Percentiles rank a stretch among this genome's conserved stretches.
These are phyloP conservation scores for Platycnemis pennipes DNA, from an alignment of 2,888 invertebrate genomes.

Conservation along the genomic window DNA sequence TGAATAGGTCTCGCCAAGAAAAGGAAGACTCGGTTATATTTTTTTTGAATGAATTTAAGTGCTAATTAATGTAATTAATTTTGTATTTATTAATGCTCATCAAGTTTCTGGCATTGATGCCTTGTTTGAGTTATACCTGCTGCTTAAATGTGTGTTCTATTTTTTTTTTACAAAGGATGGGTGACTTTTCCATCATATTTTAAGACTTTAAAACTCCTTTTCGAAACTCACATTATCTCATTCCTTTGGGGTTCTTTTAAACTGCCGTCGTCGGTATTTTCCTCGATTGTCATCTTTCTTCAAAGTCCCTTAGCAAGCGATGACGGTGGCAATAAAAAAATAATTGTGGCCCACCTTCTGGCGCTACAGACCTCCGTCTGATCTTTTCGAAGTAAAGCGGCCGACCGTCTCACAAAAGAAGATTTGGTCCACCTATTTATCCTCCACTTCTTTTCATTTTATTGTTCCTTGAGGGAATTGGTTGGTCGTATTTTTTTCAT, in stretches of 20 bases:
- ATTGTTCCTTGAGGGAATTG: background rate
- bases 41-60: no score
- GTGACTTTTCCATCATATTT: background rate
- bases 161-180: background rate
- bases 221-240: background rate
- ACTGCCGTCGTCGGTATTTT: background rate
- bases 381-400: background rate
- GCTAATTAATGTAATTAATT: no score
- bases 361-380: background rate
- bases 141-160: no score
- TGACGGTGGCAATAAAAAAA: constrained; percentile 55
- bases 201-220: background rate
- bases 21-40: no score
- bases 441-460: background rate
- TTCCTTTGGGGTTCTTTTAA: constrained; percentile 6
- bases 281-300: constrained; percentile 2
- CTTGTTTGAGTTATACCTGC: no score
- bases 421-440: constrained; percentile 26
- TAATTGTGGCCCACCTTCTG: constrained; percentile 41
- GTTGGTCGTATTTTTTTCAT: background rate
- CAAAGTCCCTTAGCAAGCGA: constrained; percentile 5
- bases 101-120: no score
- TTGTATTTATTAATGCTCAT: no score
- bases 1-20: no score
- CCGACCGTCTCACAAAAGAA: background rate